Conservation (phyloP, 2,888 invertebrate genomes). For the Meiosimyza decipiens region DNA sequence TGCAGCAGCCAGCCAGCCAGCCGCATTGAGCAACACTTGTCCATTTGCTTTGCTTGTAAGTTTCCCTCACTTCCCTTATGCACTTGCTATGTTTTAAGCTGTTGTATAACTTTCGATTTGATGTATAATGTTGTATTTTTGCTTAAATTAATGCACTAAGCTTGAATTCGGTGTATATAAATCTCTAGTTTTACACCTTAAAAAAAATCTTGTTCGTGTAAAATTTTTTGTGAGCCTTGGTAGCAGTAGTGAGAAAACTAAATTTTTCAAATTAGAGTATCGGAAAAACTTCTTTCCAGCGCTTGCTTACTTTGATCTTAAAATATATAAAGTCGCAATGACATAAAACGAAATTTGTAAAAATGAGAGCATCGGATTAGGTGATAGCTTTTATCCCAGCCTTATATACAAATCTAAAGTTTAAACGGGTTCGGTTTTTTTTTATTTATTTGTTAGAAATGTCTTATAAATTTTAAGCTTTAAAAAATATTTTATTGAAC, state of each 20-base stretch:
- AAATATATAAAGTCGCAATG: too few relatives aligned
- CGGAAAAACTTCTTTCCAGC: too few relatives aligned
- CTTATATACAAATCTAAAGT: too few relatives aligned
- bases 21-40: constrained; percentile 32
- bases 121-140: constrained; percentile 17
- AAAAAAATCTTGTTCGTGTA: not conserved
- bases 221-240: too few relatives aligned
- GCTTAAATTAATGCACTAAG: not conserved
- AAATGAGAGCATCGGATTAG: too few relatives aligned
- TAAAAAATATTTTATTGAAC: not conserved
- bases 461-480: not conserved
- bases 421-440: too few relatives aligned
- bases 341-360: too few relatives aligned
- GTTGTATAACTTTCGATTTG: constrained; percentile 26
- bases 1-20: not conserved
- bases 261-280: too few relatives aligned
- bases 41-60: not conserved
- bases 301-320: too few relatives aligned
- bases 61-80: not conserved
- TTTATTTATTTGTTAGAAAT: too few relatives aligned
- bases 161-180: not conserved
- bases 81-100: not conserved
- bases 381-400: too few relatives aligned
- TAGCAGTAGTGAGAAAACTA: too few relatives aligned
- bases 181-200: constrained; percentile 4